Base-by-base conservation (phyloP, 2,888 invertebrate species). In the Dicyrtoma fusca region DNA sequence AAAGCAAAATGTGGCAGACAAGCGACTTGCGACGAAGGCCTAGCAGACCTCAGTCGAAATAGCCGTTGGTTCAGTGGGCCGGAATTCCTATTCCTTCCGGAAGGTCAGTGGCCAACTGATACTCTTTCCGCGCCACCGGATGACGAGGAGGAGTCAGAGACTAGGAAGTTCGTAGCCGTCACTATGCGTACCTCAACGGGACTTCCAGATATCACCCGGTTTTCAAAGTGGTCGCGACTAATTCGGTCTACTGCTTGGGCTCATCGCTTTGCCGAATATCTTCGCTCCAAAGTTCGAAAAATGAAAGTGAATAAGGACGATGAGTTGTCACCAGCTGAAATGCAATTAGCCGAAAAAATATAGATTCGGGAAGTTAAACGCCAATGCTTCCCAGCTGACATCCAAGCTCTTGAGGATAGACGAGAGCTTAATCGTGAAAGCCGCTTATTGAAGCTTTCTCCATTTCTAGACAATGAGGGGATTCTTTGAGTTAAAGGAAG, bases 61-160 rank as follows among this genome's bases (percentile, higher is more conserved):
- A 59, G 64, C 17, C 55, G 77, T 17, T 80, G 78, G 79, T 45
- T 78, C 5, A n/a, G 1, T 11, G 79, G 79, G 10, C 78, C 77
- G 8, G 69, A 51, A 0, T 80, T 80, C 69, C 57, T 80, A 19
- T 6, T 45, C 2, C 6, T 14, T n/a, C 51, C 11, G 25, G 44
- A 64, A 11, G 34, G 66, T 6, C 76, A 74, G 74, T 74, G 73
- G 10, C 14, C 42, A n/a, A n/a, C n/a, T n/a, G n/a, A n/a, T n/a
- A n/a, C n/a, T n/a, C n/a, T n/a, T n/a, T n/a, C n/a, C n/a, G n/a
- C n/a, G n/a, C n/a, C n/a, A n/a, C n/a, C n/a, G n/a, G n/a, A n/a
- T n/a, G n/a, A n/a, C 14, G 71, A 68, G 25, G 26, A 19, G 17
- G 23, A 17, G 6, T n/a, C n/a, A n/a, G n/a, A n/a, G n/a, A n/a